Evolutionary conservation across 2,113 vertebrate genomes (phyloP).

Genomic region (Zosterops lateralis): DNA sequence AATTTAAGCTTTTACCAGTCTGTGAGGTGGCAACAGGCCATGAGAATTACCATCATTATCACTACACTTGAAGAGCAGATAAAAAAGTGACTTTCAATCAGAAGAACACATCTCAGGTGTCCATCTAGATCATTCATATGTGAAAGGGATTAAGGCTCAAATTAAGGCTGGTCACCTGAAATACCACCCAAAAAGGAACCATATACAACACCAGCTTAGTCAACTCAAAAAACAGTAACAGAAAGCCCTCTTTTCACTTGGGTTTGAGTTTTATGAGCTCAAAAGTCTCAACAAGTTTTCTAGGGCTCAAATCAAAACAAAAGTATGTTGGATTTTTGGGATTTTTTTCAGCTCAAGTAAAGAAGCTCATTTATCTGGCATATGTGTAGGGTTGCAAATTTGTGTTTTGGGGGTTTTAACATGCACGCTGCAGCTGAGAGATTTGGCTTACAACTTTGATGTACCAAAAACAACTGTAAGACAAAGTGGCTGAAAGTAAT

Average conservation of each 20-base stretch:
- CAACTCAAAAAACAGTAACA: not conserved
- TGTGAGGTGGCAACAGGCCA: not conserved
- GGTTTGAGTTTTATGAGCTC: not conserved
- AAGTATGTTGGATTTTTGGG: not conserved
- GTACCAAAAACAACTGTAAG: not conserved
- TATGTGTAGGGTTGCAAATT: not conserved
- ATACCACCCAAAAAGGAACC: not conserved
- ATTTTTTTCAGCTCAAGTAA: not conserved
- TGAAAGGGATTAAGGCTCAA: not conserved
- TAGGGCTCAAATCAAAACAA: constrained; percentile 21
- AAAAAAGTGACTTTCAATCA: not conserved
- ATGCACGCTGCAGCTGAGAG: not conserved
- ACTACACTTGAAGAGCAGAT: not conserved
- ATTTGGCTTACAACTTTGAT: not conserved
- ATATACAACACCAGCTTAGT: rapidly evolving
- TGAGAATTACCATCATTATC: not conserved
- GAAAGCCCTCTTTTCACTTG: not conserved
- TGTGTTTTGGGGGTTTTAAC: not conserved
- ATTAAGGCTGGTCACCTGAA: not conserved
- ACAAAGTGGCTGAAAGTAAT: constrained; percentile 20
- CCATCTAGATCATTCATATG: not conserved
- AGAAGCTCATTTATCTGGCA: constrained; percentile 37
- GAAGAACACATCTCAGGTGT: not conserved
- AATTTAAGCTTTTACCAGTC: constrained; percentile 31
- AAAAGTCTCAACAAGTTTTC: constrained; percentile 1